Percentiles rank a stretch among this genome's conserved stretches.
phyloP scores from a whole-genome alignment of 2,797 vertebrate species.

The Thalassophryne amazonica region DNA sequence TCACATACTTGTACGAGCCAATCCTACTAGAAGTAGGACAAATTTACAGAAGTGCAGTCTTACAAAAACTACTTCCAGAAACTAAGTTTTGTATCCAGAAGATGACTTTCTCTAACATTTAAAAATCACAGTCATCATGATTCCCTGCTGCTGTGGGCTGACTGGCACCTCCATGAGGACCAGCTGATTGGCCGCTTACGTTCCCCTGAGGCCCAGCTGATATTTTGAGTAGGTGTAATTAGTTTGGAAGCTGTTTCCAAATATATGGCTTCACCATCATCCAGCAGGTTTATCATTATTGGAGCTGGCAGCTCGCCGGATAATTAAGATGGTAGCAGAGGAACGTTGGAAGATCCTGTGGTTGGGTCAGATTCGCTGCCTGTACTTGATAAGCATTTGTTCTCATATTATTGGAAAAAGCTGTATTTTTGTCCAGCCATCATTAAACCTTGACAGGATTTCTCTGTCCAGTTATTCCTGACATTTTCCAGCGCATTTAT shows the following conservation, averaged over 20 bases:
- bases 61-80: constrained; percentile 8
- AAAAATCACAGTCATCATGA: background rate
- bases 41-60: too few relatives aligned
- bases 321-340: constrained; percentile 55
- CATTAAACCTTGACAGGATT: too few relatives aligned
- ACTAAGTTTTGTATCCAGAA: constrained; percentile 21
- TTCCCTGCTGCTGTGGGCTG: constrained; percentile 10
- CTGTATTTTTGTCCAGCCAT: too few relatives aligned
- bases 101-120: constrained; percentile 8
- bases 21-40: too few relatives aligned
- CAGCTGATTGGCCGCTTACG: background rate
- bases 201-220: constrained; percentile 12
- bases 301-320: constrained; percentile 52
- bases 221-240: constrained; percentile 56
- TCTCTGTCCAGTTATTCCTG: too few relatives aligned
- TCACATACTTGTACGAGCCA: too few relatives aligned
- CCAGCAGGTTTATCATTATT: constrained; percentile 58
- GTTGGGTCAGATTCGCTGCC: constrained; percentile 42
- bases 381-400: constrained; percentile 13
- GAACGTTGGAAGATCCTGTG: constrained; percentile 16
- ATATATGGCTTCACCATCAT: constrained; percentile 37
- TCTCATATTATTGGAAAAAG: too few relatives aligned
- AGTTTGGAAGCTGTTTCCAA: constrained; percentile 40
- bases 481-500: too few relatives aligned
- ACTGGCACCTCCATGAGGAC: constrained; percentile 19